phyloP scores from a whole-genome alignment of 2,113 vertebrate genomes.

The Caloenas nicobarica region DNA sequence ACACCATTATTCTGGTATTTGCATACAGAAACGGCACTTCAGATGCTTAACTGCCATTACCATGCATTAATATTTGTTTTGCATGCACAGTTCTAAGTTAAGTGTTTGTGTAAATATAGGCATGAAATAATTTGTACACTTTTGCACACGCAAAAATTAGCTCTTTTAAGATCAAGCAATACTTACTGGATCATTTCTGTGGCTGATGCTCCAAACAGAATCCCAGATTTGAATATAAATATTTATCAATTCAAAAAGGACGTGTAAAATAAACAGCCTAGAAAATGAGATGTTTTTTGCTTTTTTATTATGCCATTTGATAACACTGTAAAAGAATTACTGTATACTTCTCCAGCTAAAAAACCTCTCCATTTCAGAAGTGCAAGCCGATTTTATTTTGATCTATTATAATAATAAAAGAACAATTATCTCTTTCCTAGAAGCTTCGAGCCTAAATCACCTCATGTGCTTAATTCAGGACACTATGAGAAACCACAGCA shows the following conservation, averaged over 20 bases:
- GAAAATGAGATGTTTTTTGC: conserved; percentile 45
- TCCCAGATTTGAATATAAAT: conserved; percentile 36
- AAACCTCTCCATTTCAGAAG: conserved; percentile 30
- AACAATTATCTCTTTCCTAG: conserved; percentile 2
- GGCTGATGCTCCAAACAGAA: conserved; percentile 35
- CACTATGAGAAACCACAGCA: neutral
- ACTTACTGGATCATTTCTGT: neutral
- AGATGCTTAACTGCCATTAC: neutral
- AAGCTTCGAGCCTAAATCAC: neutral
- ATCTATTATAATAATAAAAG: conserved; percentile 50
- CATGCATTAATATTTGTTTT: neutral
- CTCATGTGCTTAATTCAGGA: neutral
- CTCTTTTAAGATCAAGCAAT: neutral
- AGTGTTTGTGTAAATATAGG: neutral
- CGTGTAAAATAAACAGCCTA: conserved; percentile 45
- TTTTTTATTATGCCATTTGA: conserved; percentile 57
- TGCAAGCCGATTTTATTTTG: conserved; percentile 21
- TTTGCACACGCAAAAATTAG: neutral
- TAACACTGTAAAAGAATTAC: conserved; percentile 53
- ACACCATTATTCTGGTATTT: neutral
- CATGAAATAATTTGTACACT: neutral
- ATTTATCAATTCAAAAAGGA: conserved; percentile 42
- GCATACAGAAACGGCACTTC: neutral
- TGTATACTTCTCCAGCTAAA: conserved; percentile 12
- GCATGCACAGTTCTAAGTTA: neutral